Conservation (phyloP, 2,113 vertebrate species). For the Crocuta crocuta region DNA sequence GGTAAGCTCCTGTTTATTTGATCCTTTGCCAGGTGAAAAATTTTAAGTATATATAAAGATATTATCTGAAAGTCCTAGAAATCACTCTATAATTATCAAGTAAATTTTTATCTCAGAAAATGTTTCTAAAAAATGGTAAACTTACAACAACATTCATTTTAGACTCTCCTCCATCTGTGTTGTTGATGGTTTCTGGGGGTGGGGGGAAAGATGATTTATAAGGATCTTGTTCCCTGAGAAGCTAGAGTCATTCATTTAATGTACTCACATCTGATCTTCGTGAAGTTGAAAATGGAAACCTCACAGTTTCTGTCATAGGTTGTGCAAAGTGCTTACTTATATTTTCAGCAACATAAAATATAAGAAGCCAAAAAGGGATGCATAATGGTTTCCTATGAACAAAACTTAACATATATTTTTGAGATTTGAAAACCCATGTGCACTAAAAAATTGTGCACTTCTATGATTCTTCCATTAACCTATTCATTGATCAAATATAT, state of each 20-base stretch:
- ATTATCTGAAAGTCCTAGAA: slow-evolving; percentile 10
- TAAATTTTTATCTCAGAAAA: neutral
- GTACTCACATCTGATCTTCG: neutral
- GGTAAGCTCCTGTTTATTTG: neutral
- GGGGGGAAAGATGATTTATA: neutral
- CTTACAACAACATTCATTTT: neutral
- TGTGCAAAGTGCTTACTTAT: neutral
- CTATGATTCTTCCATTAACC: neutral
- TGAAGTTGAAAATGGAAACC: neutral
- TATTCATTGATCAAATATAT: neutral
- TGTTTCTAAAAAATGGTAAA: slow-evolving; percentile 20
- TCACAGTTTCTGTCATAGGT: neutral
- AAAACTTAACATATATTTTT: neutral
- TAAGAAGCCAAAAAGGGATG: neutral
- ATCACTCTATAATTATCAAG: slow-evolving; percentile 22
- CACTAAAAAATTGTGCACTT: neutral
- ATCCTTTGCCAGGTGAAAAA: neutral
- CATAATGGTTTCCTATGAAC: neutral
- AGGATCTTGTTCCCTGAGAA: neutral
- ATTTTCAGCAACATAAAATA: neutral
- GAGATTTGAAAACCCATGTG: neutral
- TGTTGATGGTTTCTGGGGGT: neutral
- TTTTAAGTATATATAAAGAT: neutral
- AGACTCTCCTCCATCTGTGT: neutral
- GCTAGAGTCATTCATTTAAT: neutral